Evolutionary conservation across 2,113 vertebrate species (phyloP).

Genomic region (Uropsilus gracilis): DNA sequence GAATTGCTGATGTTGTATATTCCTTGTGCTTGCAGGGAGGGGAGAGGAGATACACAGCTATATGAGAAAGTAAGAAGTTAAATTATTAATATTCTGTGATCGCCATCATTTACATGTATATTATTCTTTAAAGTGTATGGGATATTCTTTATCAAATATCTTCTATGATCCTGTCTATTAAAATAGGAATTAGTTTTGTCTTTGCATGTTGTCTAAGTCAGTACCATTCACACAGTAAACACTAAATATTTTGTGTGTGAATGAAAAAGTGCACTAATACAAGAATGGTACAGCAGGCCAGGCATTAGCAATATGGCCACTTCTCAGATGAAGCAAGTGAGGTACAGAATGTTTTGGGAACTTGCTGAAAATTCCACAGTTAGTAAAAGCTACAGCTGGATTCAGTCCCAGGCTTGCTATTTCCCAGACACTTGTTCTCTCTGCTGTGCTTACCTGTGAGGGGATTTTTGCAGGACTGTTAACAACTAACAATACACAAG

Average conservation of each 20-base stretch:
- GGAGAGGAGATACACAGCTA: not conserved
- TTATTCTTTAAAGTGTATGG: not conserved
- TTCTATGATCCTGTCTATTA: not conserved
- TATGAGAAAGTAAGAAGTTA: not conserved
- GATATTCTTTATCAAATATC: not conserved
- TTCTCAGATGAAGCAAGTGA: not conserved
- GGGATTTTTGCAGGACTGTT: not conserved
- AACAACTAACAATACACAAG: not conserved
- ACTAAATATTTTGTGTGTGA: not conserved
- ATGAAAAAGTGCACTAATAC: not conserved
- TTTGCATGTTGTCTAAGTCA: not conserved
- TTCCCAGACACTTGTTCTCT: not conserved
- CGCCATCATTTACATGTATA: not conserved
- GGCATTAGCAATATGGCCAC: not conserved
- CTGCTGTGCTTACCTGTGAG: not conserved
- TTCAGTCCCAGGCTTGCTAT: not conserved
- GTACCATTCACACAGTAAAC: not conserved
- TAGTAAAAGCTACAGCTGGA: not conserved
- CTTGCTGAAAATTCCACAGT: not conserved
- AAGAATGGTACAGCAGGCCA: not conserved
- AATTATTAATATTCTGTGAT: not conserved
- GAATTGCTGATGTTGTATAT: constrained; percentile 34
- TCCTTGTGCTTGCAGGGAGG: not conserved
- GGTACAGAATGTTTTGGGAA: not conserved
- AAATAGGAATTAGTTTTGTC: not conserved